phyloP scores from a whole-genome alignment of 2,113 vertebrate genomes.

The Tachysurus fulvidraco region DNA sequence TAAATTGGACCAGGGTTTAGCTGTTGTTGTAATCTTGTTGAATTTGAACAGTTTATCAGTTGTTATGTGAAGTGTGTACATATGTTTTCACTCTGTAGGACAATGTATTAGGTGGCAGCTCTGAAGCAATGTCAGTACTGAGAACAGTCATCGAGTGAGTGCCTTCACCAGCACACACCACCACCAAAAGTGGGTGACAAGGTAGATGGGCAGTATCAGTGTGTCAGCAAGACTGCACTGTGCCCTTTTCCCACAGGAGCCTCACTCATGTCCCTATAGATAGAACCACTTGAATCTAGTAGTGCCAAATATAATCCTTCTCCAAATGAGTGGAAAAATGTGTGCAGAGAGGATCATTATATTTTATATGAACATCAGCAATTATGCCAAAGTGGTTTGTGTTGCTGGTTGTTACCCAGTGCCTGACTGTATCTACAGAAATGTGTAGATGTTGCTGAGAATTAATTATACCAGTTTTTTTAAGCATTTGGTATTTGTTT shows the following conservation, averaged over 20 bases:
- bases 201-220: conserved; percentile 67
- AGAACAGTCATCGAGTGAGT: background rate
- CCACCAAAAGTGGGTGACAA: background rate
- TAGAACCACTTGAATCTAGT: conserved; percentile 72
- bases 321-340: conserved; percentile 73
- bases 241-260: conserved; percentile 70
- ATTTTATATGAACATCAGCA: conserved; percentile 33
- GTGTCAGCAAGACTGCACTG: conserved; percentile 66
- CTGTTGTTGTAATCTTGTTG: conserved; percentile 23
- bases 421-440: background rate
- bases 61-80: conserved; percentile 40
- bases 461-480: too few relatives aligned
- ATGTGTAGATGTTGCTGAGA: too few relatives aligned
- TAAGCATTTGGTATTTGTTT: too few relatives aligned
- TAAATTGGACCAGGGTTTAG: background rate
- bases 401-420: conserved; percentile 4
- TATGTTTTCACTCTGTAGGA: conserved; percentile 61
- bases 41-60: conserved; percentile 20
- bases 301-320: conserved; percentile 76
- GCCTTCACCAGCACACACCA: conserved; percentile 5
- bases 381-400: conserved; percentile 17
- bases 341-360: conserved; percentile 37
- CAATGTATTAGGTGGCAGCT: conserved; percentile 55
- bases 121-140: conserved; percentile 35
- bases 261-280: conserved; percentile 72